These are phyloP conservation scores for Valencia hispanica DNA, from an alignment of 2,797 vertebrate species.

Conservation along the genomic window DNA sequence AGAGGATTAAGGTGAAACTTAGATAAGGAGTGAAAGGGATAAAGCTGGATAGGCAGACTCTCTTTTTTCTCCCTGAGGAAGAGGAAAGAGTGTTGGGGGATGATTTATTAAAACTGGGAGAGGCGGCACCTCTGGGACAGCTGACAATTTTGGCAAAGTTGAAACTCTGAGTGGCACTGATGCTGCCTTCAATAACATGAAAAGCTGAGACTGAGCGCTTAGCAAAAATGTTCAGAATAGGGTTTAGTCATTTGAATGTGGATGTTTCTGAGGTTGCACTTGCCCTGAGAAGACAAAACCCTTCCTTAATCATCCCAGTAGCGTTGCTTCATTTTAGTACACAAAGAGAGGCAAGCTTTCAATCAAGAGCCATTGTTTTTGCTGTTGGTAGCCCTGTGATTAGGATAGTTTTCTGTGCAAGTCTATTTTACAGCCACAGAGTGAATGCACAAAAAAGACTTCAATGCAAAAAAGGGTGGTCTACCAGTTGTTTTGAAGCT, in stretches of 20 bases:
- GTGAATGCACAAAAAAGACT: constrained; percentile 13
- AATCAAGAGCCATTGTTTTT: neutral
- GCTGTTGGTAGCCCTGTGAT: neutral
- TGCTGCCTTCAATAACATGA: constrained; percentile 41
- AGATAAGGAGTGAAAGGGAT: constrained; percentile 59
- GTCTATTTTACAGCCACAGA: constrained; percentile 8
- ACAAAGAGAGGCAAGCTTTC: neutral
- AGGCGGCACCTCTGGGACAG: constrained; percentile 52
- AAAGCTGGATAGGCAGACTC: constrained; percentile 20
- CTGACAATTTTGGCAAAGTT: constrained; percentile 59
- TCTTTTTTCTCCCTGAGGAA: constrained; percentile 12
- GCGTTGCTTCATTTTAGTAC: neutral
- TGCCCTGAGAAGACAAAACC: constrained; percentile 14
- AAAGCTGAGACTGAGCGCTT: constrained; percentile 29
- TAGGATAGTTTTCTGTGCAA: constrained; percentile 1
- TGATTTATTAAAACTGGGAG: constrained; percentile 66
- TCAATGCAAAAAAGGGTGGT: neutral
- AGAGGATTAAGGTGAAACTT: constrained; percentile 29
- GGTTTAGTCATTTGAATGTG: constrained; percentile 6
- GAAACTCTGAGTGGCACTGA: constrained; percentile 34
- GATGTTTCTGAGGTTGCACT: constrained; percentile 10
- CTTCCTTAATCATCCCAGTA: neutral
- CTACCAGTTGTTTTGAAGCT: constrained; percentile 9
- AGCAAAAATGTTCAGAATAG: constrained; percentile 23
- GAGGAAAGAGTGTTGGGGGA: constrained; percentile 33